Evolutionary conservation across 2,888 invertebrate species (phyloP), one percentile per base, ranked within the genome.

Genomic region (Phrixothrix hirtus): DNA sequence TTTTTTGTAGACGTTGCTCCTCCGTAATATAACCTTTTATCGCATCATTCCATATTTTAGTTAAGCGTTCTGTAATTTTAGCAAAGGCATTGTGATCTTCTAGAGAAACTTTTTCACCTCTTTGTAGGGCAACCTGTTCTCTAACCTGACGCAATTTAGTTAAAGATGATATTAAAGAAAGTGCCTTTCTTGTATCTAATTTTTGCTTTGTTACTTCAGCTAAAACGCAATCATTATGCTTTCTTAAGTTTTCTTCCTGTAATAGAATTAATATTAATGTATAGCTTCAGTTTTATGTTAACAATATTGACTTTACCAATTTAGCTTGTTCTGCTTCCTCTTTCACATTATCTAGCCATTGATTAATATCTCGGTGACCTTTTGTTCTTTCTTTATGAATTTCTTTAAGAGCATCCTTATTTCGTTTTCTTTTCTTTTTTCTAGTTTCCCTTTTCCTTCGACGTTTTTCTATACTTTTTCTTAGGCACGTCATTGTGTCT

Each of bases 181-280:
- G 68, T 63, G 83, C 83, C 63, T 84, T 85, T 57, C 81, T 82
- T 0, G 86, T 85, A 65, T 90, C 89, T 12, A 77, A 78, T 64
- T 86, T 85, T 69, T 88, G 89, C 54, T 82, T 81, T 3, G 83
- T 77, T 0, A 90, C 88, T 63, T 88, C 87, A 42, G 82, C 81
- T 2, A 91, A 74, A 5, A 89, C 81, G 51, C 81, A 75, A 69
- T 90, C 90, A 0, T 87, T 87, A 67, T 87, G 82, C 55, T 81
- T 78, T 62, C 86, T 84, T 58, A 84, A 77, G 61, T 82, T 80
- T 70, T 85, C 83, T 63, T 85, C 85, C 82, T 86, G 69, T 7
- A 44, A 32, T 25, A 16, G 9, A 21, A 11, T 11, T 12, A 42
- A 15, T 13, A 14, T 13, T 5, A n/a, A n/a, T n/a, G n/a, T n/a